phyloP scores from a whole-genome alignment of 2,113 vertebrate genomes.

The Chlorocebus sabaeus region DNA sequence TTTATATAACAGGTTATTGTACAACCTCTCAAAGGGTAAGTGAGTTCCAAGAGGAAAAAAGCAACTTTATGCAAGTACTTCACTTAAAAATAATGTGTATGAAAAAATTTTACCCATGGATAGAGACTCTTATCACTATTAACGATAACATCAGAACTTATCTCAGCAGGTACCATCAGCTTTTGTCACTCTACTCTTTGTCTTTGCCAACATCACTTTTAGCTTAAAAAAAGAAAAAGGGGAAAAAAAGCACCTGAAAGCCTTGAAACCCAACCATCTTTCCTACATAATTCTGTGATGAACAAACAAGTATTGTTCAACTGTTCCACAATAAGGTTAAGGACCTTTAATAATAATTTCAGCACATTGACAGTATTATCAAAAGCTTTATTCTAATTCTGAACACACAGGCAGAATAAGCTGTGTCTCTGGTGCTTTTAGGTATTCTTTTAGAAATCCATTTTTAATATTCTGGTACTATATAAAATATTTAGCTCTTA shows the following conservation, averaged over 20 bases:
- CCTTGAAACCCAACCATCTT: constrained; percentile 58
- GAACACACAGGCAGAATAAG: background rate
- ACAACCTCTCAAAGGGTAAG: background rate
- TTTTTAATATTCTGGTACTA: constrained; percentile 39
- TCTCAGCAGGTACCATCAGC: background rate
- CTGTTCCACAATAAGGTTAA: constrained; percentile 45
- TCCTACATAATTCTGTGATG: constrained; percentile 10
- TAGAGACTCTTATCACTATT: background rate
- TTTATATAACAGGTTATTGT: constrained; percentile 30
- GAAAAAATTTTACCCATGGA: background rate
- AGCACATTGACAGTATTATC: background rate
- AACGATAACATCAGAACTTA: background rate
- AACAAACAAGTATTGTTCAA: constrained; percentile 58
- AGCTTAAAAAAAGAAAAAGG: background rate
- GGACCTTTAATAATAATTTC: constrained; percentile 59
- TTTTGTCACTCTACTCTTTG: constrained; percentile 37
- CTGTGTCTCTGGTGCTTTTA: background rate
- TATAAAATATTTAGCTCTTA: constrained; percentile 47
- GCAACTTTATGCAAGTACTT: constrained; percentile 43
- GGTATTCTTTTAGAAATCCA: constrained; percentile 51
- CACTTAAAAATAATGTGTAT: constrained; percentile 46
- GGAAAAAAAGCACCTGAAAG: constrained; percentile 53
- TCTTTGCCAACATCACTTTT: constrained; percentile 42
- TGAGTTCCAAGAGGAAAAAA: background rate
- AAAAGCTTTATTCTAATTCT: constrained; percentile 57